A percentile compares a stretch with the other conserved stretches of the same genome.
phyloP scores from a whole-genome alignment of 2,797 vertebrate species.

The Hirundo rustica region DNA sequence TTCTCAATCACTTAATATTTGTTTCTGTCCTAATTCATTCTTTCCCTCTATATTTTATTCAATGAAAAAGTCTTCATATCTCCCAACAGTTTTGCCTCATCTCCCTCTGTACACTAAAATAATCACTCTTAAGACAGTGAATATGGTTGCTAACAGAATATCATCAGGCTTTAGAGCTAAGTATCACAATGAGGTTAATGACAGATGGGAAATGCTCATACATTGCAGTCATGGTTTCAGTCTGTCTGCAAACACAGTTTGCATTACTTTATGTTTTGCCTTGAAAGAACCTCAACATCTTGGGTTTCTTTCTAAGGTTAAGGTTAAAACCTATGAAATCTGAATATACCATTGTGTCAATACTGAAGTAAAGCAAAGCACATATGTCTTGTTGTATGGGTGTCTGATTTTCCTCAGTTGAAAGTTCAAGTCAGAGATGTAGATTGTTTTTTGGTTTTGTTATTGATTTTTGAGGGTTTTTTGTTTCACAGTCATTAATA shows the following conservation, averaged over 20 bases:
- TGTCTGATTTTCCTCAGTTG: background rate
- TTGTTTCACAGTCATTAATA: background rate
- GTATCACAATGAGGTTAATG: slow-evolving; percentile 40
- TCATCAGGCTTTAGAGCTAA: slow-evolving; percentile 23
- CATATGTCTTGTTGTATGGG: background rate
- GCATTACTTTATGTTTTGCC: slow-evolving; percentile 34
- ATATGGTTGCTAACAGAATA: slow-evolving; percentile 6
- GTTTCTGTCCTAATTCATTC: background rate
- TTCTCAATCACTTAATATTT: background rate
- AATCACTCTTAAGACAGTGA: slow-evolving; percentile 10
- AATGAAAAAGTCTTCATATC: background rate
- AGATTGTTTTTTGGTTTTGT: background rate
- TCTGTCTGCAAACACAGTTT: slow-evolving; percentile 44
- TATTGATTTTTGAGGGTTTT: background rate
- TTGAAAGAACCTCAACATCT: slow-evolving; percentile 35
- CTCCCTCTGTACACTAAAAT: slow-evolving; percentile 11
- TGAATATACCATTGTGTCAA: background rate
- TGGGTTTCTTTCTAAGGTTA: slow-evolving; percentile 29
- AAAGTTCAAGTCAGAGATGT: background rate
- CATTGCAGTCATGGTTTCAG: slow-evolving; percentile 19
- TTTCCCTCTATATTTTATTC: background rate
- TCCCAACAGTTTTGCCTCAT: background rate
- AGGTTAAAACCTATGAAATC: slow-evolving; percentile 41
- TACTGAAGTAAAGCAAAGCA: background rate
- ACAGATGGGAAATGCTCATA: slow-evolving; percentile 44